Conservation (phyloP, 2,113 vertebrate genomes). For the Callithrix jacchus region DNA sequence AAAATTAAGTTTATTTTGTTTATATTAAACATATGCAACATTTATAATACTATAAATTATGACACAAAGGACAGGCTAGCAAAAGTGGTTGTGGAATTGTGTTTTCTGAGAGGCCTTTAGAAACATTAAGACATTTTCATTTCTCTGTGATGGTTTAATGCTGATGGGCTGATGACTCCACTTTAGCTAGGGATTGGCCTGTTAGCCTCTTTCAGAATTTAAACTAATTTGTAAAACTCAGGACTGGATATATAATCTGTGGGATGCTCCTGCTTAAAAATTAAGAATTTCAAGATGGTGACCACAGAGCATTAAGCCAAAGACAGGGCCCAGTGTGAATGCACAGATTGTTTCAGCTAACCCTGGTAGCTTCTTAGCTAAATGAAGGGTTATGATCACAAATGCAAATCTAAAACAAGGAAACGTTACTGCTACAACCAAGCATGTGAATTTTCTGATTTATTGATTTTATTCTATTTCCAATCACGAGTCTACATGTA, state of each 20-base stretch:
- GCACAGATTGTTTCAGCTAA: neutral
- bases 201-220: neutral
- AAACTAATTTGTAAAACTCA: neutral
- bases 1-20: neutral
- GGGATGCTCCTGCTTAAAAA: neutral
- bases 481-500: neutral
- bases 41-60: neutral
- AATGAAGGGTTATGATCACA: neutral
- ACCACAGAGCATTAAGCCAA: neutral
- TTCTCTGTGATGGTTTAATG: neutral
- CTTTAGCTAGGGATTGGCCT: neutral
- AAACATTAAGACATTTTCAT: neutral
- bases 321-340: neutral
- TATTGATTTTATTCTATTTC: neutral
- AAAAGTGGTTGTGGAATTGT: neutral
- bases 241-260: neutral
- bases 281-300: neutral
- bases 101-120: neutral
- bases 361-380: neutral
- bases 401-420: neutral
- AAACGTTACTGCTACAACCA: neutral
- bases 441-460: neutral
- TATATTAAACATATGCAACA: neutral
- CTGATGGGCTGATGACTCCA: neutral
- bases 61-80: neutral